Base-by-base conservation (phyloP, 1,140 invertebrate genomes). In the Drosophila tani region DNA sequence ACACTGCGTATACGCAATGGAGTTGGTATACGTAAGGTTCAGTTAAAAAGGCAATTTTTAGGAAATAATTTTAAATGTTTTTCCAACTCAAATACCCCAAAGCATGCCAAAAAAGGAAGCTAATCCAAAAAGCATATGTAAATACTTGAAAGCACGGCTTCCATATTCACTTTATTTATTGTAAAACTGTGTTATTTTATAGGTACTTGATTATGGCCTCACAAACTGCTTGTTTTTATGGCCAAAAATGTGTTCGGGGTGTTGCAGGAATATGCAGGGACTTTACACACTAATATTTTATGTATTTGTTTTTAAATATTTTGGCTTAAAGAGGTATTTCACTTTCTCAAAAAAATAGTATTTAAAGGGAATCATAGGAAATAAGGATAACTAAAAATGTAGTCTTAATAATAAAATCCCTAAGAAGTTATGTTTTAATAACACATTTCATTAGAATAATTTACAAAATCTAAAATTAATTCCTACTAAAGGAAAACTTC, bases 1-100 rank as follows among this genome's bases (percentile, higher is more conserved):
- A 55, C 21, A 68, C 12, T 32, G 47, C 46, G 63, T 55, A 70
- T 57, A 35, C 51, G 41, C 11, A 35, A 2, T 63, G 15, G 60
- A 27, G 17, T 66, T 24, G 6, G 29, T 21, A 19, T 14, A 17
- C 5, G 3, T 19, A 24, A 35, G 14, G 8, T 41, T 41, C 15
- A 14, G 40, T 27, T 45, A 58, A 29, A 15, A 57, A 24, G 8
- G 38, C 38, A n/a, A 3, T 49, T 60, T 2, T 17, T 6, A n/a
- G n/a, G 50, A 11, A 53, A 53, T 53, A 12, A 35, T 9, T 55
- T 38, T 5, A 12, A 38, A 55, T 38, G 51, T 21, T 2, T 21
- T 55, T 38, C 17, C 8, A 38, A 38, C 17, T 55, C 32, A 55
- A 55, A 55, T 55, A 55, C 21, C 29, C 32, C 17, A 19, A 19